phyloP scores from a whole-genome alignment of 2,113 vertebrate species.

The Callipepla squamata region DNA sequence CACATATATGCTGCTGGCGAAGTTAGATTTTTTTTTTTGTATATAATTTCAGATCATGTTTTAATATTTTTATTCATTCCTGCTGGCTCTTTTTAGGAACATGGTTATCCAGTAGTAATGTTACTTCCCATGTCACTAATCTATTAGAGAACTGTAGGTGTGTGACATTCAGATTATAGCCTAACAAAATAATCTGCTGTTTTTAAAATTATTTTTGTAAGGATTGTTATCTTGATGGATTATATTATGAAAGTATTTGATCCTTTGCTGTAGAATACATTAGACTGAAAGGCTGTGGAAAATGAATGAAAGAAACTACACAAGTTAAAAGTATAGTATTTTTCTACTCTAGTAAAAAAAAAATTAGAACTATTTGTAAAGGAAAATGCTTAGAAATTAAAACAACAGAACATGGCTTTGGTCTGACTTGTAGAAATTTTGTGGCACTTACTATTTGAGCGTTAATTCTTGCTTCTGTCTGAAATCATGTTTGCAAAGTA shows the following conservation, averaged over 20 bases:
- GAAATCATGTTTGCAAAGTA: background rate
- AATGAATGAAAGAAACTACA: background rate
- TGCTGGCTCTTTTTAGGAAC: background rate
- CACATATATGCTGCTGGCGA: background rate
- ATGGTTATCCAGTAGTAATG: background rate
- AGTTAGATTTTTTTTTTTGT: background rate
- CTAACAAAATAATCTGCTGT: background rate
- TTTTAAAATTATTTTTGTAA: background rate
- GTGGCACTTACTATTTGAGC: background rate
- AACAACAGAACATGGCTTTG: background rate
- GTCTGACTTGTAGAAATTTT: background rate
- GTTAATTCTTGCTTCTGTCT: background rate
- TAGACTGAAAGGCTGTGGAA: background rate
- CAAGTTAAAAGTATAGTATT: background rate
- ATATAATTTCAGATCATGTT: background rate
- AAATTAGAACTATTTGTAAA: background rate
- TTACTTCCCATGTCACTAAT: background rate
- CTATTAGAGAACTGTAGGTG: background rate
- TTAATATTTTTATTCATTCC: background rate
- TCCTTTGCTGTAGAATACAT: background rate
- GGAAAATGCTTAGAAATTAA: background rate
- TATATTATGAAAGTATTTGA: background rate
- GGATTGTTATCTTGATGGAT: background rate
- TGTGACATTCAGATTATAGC: background rate
- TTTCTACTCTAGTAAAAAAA: background rate